Base-by-base conservation (phyloP, 2,888 invertebrate genomes). In the Blera fallax region DNA sequence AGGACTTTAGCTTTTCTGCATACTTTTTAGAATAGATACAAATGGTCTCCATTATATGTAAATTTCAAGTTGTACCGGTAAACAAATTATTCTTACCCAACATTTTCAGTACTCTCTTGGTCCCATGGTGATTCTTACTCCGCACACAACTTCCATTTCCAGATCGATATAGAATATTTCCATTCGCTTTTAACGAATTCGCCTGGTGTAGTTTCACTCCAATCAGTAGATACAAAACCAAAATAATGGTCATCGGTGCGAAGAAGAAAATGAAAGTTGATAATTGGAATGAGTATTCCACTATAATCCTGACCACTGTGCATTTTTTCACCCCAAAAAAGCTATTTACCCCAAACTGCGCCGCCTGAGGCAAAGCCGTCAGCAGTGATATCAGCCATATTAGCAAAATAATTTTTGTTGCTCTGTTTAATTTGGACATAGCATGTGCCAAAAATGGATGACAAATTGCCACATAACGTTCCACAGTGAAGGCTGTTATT, bases 211-310 rank as follows among this genome's bases (percentile, higher is more conserved):
- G 92, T 90, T 95, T 95, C 56, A 96, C 89, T 0, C 95, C 96
- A 88, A 96, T 96, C 88, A 96, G 92, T 73, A 95, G 93, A 90
- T 98, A 98, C 82, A 98, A 92, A 83, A 97, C 95, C n/a, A 95
- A 94, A 89, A 97, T 97, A 87, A 97, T 93, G 43, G 96, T 95
- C 97, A 98, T 97, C 3, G 97, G 97, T n/a, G 95, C 94, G 65
- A 97, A 94, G 91, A 98, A 98, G 92, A 97, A 97, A 88, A 97
- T 92, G 89, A 95, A 94, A 0, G 95, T 95, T 16, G 94, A 94
- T n/a, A 94, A 88, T 85, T 94, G 93, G 89, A 94, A 94, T 0
- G 94, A 93, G 88, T 94, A 93, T 24, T 91, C 87, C 0, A 94
- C 88, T 2, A 93, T 91, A 6, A 91, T 90, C 3, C 91, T 89